A percentile compares a stretch with the other conserved stretches of the same genome.
Evolutionary conservation across 2,113 vertebrate genomes (phyloP).

Genomic region (Ahaetulla prasina): DNA sequence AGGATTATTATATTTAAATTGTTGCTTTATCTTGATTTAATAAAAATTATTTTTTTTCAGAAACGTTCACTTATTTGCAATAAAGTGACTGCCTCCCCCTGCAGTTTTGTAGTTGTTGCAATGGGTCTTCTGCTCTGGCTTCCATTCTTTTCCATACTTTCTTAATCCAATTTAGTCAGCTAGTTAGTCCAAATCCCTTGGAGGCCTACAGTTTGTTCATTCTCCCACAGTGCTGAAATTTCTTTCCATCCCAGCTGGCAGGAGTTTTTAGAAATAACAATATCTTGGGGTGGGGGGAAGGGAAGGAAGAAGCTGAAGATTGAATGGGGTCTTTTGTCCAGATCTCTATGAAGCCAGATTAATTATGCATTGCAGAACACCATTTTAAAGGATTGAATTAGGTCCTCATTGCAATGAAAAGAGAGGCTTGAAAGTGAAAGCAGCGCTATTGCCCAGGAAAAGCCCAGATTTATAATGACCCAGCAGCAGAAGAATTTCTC

Average conservation of each 20-base stretch:
- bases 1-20: slow-evolving; percentile 23
- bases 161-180: slow-evolving; percentile 79
- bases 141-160: slow-evolving; percentile 66
- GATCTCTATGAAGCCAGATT: slow-evolving; percentile 87
- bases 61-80: slow-evolving; percentile 61
- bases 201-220: slow-evolving; percentile 71
- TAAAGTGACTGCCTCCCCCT: slow-evolving; percentile 14
- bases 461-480: slow-evolving; percentile 69
- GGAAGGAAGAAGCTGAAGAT: slow-evolving; percentile 68
- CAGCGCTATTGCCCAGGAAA: slow-evolving; percentile 65
- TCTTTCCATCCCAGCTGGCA: slow-evolving; percentile 88
- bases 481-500: slow-evolving; percentile 68
- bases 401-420: slow-evolving; percentile 71
- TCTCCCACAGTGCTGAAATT: slow-evolving; percentile 80
- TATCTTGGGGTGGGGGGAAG: slow-evolving; percentile 73
- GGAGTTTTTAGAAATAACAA: slow-evolving; percentile 88
- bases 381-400: slow-evolving; percentile 73
- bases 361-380: slow-evolving; percentile 90
- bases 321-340: slow-evolving; percentile 93
- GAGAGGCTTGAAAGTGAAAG: slow-evolving; percentile 67
- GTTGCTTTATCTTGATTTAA: slow-evolving; percentile 48
- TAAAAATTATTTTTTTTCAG: slow-evolving; percentile 51
- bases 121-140: slow-evolving; percentile 46
- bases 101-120: slow-evolving; percentile 57
- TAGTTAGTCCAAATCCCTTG: slow-evolving; percentile 66